Conservation (phyloP, 2,113 vertebrate genomes). For the Marmota flaviventris region DNA sequence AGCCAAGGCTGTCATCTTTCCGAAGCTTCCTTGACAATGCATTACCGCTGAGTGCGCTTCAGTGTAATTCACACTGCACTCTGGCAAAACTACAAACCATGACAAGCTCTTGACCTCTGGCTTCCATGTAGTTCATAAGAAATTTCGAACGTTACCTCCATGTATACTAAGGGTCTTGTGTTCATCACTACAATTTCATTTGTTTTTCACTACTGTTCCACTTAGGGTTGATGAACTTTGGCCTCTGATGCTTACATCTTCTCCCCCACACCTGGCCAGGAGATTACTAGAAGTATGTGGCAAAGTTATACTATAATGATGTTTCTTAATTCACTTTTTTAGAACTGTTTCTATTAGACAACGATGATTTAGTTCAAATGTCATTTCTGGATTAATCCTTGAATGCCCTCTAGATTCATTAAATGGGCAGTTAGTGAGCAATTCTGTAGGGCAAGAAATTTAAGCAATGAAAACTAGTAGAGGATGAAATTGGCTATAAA, state of each 20-base stretch:
- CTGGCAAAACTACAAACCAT: conserved; percentile 22
- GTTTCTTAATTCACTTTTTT: conserved; percentile 55
- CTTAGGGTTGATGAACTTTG: not conserved
- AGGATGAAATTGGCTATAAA: conserved; percentile 5
- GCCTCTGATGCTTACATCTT: not conserved
- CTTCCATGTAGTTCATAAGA: not conserved
- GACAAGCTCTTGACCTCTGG: not conserved
- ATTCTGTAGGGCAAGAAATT: not conserved
- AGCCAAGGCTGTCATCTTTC: not conserved
- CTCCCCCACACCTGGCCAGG: not conserved
- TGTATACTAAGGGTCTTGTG: not conserved
- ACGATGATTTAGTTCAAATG: conserved; percentile 46
- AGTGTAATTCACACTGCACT: not conserved
- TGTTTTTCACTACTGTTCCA: not conserved
- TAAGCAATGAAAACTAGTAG: not conserved
- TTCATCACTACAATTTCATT: not conserved
- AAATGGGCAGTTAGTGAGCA: not conserved
- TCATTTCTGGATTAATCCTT: conserved; percentile 38
- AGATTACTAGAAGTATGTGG: not conserved
- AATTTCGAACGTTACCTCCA: conserved; percentile 34
- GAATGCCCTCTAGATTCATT: not conserved
- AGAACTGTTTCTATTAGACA: conserved; percentile 41
- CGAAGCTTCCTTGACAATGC: not conserved
- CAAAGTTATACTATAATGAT: not conserved
- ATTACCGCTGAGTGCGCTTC: not conserved